Evolutionary conservation across 2,888 invertebrate species (phyloP).

Genomic region (Caenorhabditis becei): DNA sequence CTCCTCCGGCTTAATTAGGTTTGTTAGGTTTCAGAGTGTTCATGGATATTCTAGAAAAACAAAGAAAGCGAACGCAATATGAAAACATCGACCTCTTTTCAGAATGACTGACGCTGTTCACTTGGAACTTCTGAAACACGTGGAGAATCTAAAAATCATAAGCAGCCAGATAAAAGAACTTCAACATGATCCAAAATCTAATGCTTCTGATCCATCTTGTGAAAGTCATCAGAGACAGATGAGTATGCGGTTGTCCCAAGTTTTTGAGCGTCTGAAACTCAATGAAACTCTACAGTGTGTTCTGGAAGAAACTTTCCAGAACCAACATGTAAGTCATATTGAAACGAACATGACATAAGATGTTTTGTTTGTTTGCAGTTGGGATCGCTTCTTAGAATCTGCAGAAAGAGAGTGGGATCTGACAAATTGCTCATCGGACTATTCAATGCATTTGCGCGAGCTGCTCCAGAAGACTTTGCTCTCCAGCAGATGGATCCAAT

Average conservation of each 20-base stretch:
- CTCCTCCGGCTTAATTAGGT: slow-evolving; percentile 72
- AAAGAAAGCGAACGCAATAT: too few species aligned
- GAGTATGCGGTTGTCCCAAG: slow-evolving; percentile 81
- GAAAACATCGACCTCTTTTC: slow-evolving; percentile 65
- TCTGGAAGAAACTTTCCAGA: slow-evolving; percentile 81
- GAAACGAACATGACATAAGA: not conserved
- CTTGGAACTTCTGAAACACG: slow-evolving; percentile 81
- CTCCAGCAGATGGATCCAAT: slow-evolving; percentile 76
- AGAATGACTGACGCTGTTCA: slow-evolving; percentile 82
- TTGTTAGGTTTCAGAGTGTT: not conserved
- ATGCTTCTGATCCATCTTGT: slow-evolving; percentile 75
- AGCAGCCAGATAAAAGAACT: slow-evolving; percentile 81
- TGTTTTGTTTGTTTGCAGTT: slow-evolving; percentile 68
- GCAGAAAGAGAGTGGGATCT: slow-evolving; percentile 82
- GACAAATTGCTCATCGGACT: slow-evolving; percentile 81
- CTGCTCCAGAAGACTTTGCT: slow-evolving; percentile 72
- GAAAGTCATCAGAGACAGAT: slow-evolving; percentile 82
- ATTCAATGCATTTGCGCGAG: slow-evolving; percentile 73
- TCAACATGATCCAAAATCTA: slow-evolving; percentile 59
- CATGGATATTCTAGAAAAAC: not conserved
- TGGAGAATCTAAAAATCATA: slow-evolving; percentile 80
- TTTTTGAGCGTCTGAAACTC: slow-evolving; percentile 82
- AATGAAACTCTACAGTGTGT: slow-evolving; percentile 82
- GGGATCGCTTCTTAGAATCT: slow-evolving; percentile 80
- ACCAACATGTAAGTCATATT: slow-evolving; percentile 77